phyloP scores from a whole-genome alignment of 92 coral and sea anemone genomes.

The Heteractis magnifica region DNA sequence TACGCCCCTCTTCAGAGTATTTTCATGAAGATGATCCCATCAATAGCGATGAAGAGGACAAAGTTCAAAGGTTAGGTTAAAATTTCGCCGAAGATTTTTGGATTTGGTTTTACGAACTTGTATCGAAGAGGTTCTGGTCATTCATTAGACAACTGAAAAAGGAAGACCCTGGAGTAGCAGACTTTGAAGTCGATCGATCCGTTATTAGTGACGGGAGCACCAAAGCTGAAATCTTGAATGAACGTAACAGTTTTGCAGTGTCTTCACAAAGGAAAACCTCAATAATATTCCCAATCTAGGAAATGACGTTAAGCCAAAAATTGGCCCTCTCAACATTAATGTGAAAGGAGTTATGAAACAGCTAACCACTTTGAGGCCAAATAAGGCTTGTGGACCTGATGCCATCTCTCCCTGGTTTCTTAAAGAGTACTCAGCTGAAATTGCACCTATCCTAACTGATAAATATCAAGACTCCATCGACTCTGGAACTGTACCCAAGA shows the following conservation, averaged over 20 bases:
- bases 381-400: slow-evolving; percentile 47
- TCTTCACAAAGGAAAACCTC: slow-evolving; percentile 20
- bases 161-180: no score
- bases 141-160: no score
- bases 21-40: no score
- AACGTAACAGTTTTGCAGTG: slow-evolving; percentile 17
- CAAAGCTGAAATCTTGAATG: no score
- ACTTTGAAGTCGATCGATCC: no score
- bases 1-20: no score
- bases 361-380: slow-evolving; percentile 27
- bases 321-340: slow-evolving; percentile 14
- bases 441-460: slow-evolving; percentile 26
- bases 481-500: slow-evolving; percentile 33
- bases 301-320: slow-evolving; percentile 18
- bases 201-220: no score
- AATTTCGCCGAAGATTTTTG: no score
- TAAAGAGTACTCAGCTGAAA: slow-evolving; percentile 32
- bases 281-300: slow-evolving; percentile 28
- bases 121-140: no score
- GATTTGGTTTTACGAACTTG: no score
- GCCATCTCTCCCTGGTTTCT: slow-evolving; percentile 41
- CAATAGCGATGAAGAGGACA: no score
- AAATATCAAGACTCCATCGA: slow-evolving; percentile 43
- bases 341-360: slow-evolving; percentile 30
- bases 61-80: no score